Percentiles rank a stretch among this genome's conserved stretches.
These are phyloP conservation scores for Melanophora roralis DNA, from an alignment of 2,888 invertebrate genomes.

Conservation along the genomic window DNA sequence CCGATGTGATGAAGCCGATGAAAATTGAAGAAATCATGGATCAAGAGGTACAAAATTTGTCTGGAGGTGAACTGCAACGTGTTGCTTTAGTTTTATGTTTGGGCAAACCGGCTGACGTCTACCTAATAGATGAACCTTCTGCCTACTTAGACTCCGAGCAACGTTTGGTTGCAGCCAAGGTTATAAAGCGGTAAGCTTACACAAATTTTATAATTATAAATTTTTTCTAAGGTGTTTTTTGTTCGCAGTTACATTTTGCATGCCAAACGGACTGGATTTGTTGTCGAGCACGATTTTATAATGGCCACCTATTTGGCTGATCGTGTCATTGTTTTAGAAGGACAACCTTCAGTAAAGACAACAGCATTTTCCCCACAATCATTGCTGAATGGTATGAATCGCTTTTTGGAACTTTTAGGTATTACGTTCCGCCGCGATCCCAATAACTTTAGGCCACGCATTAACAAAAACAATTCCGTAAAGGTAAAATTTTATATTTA, in stretches of 20 bases:
- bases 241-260: constrained; percentile 91
- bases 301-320: constrained; percentile 99
- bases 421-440: constrained; percentile 99
- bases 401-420: constrained; percentile 94
- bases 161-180: constrained; percentile 99
- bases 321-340: constrained; percentile 98
- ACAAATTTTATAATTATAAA: not conserved
- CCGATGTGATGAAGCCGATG: constrained; percentile 99
- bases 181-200: constrained; percentile 90
- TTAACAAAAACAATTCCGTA: constrained; percentile 97
- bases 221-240: not conserved
- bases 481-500: too few relatives aligned
- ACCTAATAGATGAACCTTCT: constrained; percentile 98
- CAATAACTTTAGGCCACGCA: constrained; percentile 98
- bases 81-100: constrained; percentile 97
- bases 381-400: constrained; percentile 98
- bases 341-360: constrained; percentile 92
- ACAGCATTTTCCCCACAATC: constrained; percentile 95
- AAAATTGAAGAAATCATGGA: constrained; percentile 98
- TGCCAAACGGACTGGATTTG: constrained; percentile 99
- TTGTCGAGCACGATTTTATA: constrained; percentile 99
- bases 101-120: constrained; percentile 99
- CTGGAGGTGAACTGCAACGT: constrained; percentile 99
- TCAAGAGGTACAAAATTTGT: constrained; percentile 98
- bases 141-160: constrained; percentile 99